phyloP scores from a whole-genome alignment of 2,797 vertebrate genomes.

The Eidolon dupreanum region DNA sequence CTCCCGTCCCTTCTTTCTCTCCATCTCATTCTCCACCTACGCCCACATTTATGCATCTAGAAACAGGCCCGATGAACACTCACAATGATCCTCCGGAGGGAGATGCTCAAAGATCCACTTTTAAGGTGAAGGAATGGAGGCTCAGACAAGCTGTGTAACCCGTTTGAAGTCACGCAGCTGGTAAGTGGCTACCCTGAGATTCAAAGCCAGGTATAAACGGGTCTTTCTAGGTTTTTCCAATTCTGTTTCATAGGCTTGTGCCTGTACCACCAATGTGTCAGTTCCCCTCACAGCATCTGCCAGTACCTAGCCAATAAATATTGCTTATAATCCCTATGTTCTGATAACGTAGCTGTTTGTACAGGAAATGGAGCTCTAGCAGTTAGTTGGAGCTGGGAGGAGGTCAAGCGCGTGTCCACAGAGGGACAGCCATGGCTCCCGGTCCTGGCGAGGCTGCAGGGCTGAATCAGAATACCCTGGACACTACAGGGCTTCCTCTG shows the following conservation, averaged over 20 bases:
- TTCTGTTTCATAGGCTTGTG: background rate
- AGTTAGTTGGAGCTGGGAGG: background rate
- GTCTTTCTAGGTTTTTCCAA: background rate
- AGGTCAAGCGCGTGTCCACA: background rate
- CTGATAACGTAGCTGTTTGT: background rate
- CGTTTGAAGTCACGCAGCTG: background rate
- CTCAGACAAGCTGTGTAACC: background rate
- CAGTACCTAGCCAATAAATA: background rate
- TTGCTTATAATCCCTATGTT: background rate
- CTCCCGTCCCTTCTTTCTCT: background rate
- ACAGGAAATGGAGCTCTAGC: background rate
- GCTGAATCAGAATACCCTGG: background rate
- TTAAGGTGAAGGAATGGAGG: background rate
- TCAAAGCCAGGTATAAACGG: background rate
- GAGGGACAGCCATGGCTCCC: background rate
- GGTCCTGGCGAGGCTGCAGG: background rate
- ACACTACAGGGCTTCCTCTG: background rate
- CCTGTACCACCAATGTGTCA: rapidly evolving
- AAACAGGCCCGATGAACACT: background rate
- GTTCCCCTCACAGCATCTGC: no score
- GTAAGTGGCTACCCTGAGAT: background rate
- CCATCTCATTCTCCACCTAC: background rate
- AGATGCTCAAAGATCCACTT: background rate
- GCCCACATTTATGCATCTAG: background rate
- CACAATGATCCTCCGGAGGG: background rate